Base-by-base conservation (phyloP, 2,113 vertebrate genomes). In the Prionailurus bengalensis region DNA sequence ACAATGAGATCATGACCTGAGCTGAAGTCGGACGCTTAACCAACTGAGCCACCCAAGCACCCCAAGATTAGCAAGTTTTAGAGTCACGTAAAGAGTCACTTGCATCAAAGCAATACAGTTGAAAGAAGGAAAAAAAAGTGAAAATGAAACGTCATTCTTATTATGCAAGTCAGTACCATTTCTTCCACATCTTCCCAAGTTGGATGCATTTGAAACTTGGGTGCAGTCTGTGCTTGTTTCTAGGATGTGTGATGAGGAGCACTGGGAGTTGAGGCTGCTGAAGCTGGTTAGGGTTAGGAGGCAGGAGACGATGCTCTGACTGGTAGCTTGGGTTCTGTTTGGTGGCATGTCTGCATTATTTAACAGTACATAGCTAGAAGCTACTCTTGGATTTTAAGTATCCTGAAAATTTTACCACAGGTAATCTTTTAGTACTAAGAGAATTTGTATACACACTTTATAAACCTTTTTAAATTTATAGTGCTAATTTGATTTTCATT, bases 171-270 rank as follows among this genome's bases (percentile, higher is more conserved):
- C 25, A 91, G 29, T 70, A 21, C 1, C 65, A 2, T 48, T 91
- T 91, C 31, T 36, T 74, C 17, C 16, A 42, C n/a, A 81, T 91
- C 16, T 55, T 71, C 39, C 19, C 17, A 74, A 39, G 8, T 53
- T 78, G 39, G 42, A 29, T 42, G n/a, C 23, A 61, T 87, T 12
- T 27, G 42, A 82, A 76, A 70, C n/a, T 48, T 83, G 29, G 31
- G 12, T 6, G 2, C 10, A 21, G 8, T 14, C 2, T 17, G 1
- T 1, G 4, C 27, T 55, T 55, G 39, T 36, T 51, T 51, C 14
- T 13, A 29, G 29, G 29, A 13, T 33, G 9, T 89, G 31, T 74
- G 39, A 42, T 31, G n/a, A 31, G 4, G 7, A 55, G 4, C 4
- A 31, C 2, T 21, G 21, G 14, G 11, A 14, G 8, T 15, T 0